These are phyloP conservation scores for Pseudomyrmex concolor DNA, from an alignment of 1,140 invertebrate species.

Conservation along the genomic window DNA sequence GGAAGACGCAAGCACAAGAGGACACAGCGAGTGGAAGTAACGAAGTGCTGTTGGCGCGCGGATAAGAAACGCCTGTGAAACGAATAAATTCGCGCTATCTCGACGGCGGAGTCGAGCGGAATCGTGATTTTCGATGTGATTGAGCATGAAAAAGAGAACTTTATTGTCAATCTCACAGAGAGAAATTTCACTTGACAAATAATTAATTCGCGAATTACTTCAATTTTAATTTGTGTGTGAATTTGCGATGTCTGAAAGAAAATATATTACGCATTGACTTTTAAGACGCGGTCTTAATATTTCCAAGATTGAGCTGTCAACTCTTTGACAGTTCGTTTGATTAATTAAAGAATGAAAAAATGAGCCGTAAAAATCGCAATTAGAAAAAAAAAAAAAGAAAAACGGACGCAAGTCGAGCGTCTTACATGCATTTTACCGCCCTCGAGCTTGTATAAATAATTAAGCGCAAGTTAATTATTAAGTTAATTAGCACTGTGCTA, in stretches of 20 bases:
- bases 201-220: no score
- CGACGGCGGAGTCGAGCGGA: background rate
- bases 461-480: conserved; percentile 32
- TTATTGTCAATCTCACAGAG: no score
- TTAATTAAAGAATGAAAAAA: background rate
- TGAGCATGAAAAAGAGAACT: background rate
- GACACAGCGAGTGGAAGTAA: conserved; percentile 2
- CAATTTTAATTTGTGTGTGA: no score
- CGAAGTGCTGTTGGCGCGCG: conserved; percentile 41
- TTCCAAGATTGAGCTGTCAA: no score
- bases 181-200: background rate
- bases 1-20: conserved; percentile 13
- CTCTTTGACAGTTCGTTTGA: background rate
- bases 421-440: conserved; percentile 12
- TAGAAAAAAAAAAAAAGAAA: background rate
- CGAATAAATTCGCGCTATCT: conserved; percentile 36
- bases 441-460: background rate
- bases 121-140: conserved; percentile 16
- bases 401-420: background rate
- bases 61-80: conserved; percentile 45
- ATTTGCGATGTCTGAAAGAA: no score
- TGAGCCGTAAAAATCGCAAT: background rate
- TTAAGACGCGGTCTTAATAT: no score
- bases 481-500: conserved; percentile 35
- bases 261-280: no score